Percentiles rank a stretch among this genome's conserved stretches.
Conservation (phyloP, 2,797 vertebrate genomes). For the Notolabrus celidotus region DNA sequence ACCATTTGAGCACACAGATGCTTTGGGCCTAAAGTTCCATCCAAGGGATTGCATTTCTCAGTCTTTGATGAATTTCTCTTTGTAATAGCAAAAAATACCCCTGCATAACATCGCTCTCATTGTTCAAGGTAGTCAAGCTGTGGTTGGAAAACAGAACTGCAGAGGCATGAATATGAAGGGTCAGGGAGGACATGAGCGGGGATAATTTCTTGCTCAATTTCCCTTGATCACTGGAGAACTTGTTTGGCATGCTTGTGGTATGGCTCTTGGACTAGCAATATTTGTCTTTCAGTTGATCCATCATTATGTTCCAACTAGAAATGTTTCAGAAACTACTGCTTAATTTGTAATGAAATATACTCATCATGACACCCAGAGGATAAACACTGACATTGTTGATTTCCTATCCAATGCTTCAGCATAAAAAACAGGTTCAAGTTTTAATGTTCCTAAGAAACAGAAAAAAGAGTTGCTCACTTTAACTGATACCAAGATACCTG, state of each 20-base stretch:
- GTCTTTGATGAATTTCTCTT: not conserved
- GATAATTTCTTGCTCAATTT: constrained; percentile 3
- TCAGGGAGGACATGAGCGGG: not conserved
- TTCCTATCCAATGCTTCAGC: too few relatives aligned
- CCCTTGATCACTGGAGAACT: not conserved
- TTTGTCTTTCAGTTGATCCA: too few relatives aligned
- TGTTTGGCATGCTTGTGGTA: not conserved
- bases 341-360: not conserved
- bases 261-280: not conserved
- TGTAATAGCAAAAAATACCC: not conserved
- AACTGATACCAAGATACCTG: too few relatives aligned
- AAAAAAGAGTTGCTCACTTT: too few relatives aligned
- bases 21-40: too few relatives aligned
- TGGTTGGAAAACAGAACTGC: constrained; percentile 46
- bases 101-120: not conserved
- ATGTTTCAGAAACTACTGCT: not conserved
- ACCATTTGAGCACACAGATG: too few relatives aligned
- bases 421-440: too few relatives aligned
- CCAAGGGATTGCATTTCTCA: too few relatives aligned
- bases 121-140: constrained; percentile 9
- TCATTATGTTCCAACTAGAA: not conserved
- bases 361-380: not conserved
- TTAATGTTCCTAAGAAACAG: too few relatives aligned
- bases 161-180: not conserved
- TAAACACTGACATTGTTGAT: too few relatives aligned